Evolutionary conservation across 2,888 invertebrate species (phyloP), one percentile per base, ranked within the genome.

Genomic region (Monopis laevigella): DNA sequence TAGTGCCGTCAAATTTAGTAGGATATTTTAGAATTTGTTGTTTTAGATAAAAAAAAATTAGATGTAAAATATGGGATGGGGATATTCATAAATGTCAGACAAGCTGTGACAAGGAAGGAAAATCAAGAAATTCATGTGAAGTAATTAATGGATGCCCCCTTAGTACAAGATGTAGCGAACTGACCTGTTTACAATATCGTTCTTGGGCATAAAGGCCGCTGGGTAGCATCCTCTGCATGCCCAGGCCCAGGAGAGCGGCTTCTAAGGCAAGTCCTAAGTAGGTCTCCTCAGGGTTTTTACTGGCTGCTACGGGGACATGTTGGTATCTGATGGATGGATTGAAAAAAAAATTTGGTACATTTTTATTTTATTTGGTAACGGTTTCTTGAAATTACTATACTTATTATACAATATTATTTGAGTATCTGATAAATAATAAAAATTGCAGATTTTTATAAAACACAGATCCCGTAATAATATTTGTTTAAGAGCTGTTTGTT

Each of bases 221-320:
- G 1, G 92, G 92, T 82, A 92, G 85, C 61, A 89, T 85, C 46
- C 92, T 71, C 59, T 91, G 90, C 54, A 92, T 89, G 0, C 92
- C 91, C 8, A 93, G 70, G 0, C 91, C 92, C 17, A 92, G 84
- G 1, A 92, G 74, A 1, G 91, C 92, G 0, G 89, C 89, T 64
- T 92, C 92, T 45, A 92, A 73, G 11, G 92, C 92, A 40, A 92
- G 64, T 2, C 88, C 88, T 38, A 92, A 80, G 60, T 88, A 88
- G 1, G 88, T 88, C 66, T 92, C 90, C 19, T 87, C 86, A 2
- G 88, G 84, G 63, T 90, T 89, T 44, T 87, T 82, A 40, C 87
- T 87, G 41, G 88, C 88, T 0, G 90, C 88, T 12, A 92, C 88
- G 1, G 87, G 84, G 3, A 90, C 86, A 58, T 92, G 92, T 51